Evolutionary conservation across 2,888 invertebrate genomes (phyloP), one percentile per base, ranked within the genome.

Genomic region (Lithophane socia): DNA sequence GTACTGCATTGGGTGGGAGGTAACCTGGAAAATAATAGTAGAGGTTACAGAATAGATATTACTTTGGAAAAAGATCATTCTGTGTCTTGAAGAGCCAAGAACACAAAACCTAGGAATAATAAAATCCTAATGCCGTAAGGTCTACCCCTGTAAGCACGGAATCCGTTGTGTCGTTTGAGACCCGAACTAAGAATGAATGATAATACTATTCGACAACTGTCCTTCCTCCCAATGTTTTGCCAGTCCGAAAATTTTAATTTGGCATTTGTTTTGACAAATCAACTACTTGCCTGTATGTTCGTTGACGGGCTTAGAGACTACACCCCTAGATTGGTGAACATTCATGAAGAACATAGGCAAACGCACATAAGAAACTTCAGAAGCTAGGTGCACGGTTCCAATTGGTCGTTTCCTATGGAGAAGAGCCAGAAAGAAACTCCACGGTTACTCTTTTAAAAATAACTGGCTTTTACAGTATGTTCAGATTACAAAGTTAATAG

Each of bases 1-100:
- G 91, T 98, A 98, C 89, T 98, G 98, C 92, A 99, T 97, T 0
- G 98, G 97, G 93, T 99, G 97, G 66, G 98, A 97, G 67, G 98
- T 97, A 80, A 98, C 97, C 93, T 97, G 95, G 4, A 88, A 16
- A 18, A 49, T 18, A 29, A 66, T 47, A 12, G 24, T 18, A 24
- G 24, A 24, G 0, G 3, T 65, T 65, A 65, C 9, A 65, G 24
- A 24, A 47, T 29, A 49, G 0, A 49, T 24, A 49, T 24, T 13
- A 58, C 13, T 58, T 58, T 58, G 24, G 24, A 13, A 58, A 58
- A 58, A 58, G 58, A 58, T 58, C 5, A n/a, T 44, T 65, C 5
- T 42, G 16, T 64, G 42, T 7, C 18, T 65, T 65, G 10, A 44
- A 65, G 10, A 44, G 44, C 5, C 13, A n/a, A n/a, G 64, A 7